A percentile compares a stretch with the other conserved stretches of the same genome.
Evolutionary conservation across 2,113 vertebrate genomes (phyloP).

Genomic region (Cheilinus undulatus): DNA sequence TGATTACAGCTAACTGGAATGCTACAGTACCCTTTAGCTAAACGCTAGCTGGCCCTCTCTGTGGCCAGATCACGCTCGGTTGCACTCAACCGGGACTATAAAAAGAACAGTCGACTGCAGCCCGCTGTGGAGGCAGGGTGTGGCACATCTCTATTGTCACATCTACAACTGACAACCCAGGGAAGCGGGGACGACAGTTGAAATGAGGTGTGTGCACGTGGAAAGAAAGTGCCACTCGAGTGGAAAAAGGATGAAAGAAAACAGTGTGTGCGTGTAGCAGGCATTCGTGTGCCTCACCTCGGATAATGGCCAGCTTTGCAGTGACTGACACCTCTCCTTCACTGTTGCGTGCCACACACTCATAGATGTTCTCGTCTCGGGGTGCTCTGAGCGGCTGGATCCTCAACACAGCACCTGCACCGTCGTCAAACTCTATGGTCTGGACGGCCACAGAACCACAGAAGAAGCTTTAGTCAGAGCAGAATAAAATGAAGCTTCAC

Average conservation of each 20-base stretch:
- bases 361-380: constrained; percentile 95
- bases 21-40: constrained; percentile 43
- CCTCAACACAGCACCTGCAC: constrained; percentile 93
- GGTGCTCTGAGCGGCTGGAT: constrained; percentile 96
- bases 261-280: background rate
- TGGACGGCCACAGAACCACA: constrained; percentile 70
- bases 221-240: constrained; percentile 24
- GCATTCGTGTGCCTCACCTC: constrained; percentile 84
- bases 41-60: constrained; percentile 30
- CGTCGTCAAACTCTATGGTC: constrained; percentile 97
- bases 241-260: constrained; percentile 8
- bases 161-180: constrained; percentile 47
- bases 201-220: constrained; percentile 44
- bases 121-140: constrained; percentile 63
- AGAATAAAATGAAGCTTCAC: background rate
- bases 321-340: constrained; percentile 91
- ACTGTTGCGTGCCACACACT: constrained; percentile 94
- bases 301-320: constrained; percentile 95
- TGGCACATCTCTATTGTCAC: constrained; percentile 56
- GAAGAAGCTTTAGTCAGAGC: constrained; percentile 38
- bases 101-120: constrained; percentile 71
- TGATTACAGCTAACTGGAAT: constrained; percentile 52
- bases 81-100: constrained; percentile 65
- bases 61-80: constrained; percentile 57
- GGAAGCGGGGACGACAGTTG: constrained; percentile 11